Conservation (phyloP, 2,888 invertebrate genomes). For the Lacanobia oleracea region DNA sequence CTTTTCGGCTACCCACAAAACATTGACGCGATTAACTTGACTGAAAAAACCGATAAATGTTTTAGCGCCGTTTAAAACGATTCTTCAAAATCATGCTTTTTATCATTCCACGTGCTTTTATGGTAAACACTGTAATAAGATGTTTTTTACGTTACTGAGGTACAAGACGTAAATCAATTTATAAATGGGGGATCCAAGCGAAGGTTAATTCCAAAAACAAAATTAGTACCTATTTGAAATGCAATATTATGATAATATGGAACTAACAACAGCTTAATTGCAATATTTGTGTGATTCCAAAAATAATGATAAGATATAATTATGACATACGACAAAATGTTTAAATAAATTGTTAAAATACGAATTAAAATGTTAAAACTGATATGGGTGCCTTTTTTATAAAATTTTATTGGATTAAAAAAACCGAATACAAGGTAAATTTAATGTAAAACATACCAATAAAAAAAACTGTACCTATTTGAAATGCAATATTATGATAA, state of each 20-base stretch:
- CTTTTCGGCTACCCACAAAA: conserved; percentile 45
- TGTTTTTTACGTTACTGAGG: not conserved
- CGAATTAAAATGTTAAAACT: too few relatives aligned
- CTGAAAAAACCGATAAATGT: conserved; percentile 39
- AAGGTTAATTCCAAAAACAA: not conserved
- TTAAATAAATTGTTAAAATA: too few relatives aligned
- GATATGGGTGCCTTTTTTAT: too few relatives aligned
- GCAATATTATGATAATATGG: too few relatives aligned
- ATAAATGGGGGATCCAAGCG: too few relatives aligned
- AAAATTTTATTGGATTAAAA: too few relatives aligned
- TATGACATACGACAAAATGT: too few relatives aligned
- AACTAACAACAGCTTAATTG: not conserved
- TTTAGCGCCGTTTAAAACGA: conserved; percentile 2
- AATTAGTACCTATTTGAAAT: too few relatives aligned
- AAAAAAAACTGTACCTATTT: too few relatives aligned
- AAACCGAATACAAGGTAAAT: too few relatives aligned
- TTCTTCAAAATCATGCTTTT: not conserved
- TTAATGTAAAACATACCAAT: too few relatives aligned
- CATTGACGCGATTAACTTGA: conserved; percentile 48
- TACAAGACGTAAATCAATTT: not conserved
- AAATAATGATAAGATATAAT: not conserved
- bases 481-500: too few relatives aligned
- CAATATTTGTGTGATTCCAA: not conserved
- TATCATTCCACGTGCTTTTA: not conserved
- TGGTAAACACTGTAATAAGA: not conserved